Base-by-base conservation (phyloP, 2,888 invertebrate genomes). In the Lochmaea capreae region DNA sequence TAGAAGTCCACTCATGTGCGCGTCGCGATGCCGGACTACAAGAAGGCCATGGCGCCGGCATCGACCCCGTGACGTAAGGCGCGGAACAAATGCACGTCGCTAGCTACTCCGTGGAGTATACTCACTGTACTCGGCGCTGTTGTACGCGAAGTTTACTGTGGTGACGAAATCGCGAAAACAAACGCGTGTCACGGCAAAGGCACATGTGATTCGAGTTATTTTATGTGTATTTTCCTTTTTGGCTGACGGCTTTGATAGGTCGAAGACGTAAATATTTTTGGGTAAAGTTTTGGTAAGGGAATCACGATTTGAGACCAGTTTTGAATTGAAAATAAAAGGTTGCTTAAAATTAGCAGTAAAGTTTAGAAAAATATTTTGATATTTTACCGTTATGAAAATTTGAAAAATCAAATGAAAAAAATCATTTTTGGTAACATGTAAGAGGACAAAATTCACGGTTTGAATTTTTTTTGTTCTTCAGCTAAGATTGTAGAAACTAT, bases 51-150 rank as follows among this genome's bases (percentile, higher is more conserved):
- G 58, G 58, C 57, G 70, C 65, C 84, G 84, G 84, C 84, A 81
- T 82, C 83, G 84, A 85, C 86, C 86, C 85, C 86, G 86, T 86
- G 83, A 79, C 80, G 81, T 79, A 79, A 79, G 79, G 81, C 82
- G 81, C 79, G 59, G 59, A 59, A 59, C 59, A 59, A 59, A 22
- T 59, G 39, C 39, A 59, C 61, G 61, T 33, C 14, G 61, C 33
- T 8, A 33, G 77, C 73, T 76, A 79, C 67, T 75, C 72, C 67
- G 71, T 76, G 75, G 78, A 81, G 58, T 33, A 33, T 69, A 69
- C 69, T 69, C 85, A 84, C 84, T 84, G 84, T 84, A 82, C 81
- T 79, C 79, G 69, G 82, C 83, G 84, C 82, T 82, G 82, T 84
- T 79, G 33, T 33, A 33, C 33, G 33, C 33, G 33, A 33, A 33